Conservation (phyloP, 2,797 vertebrate species). For the Halcyon smyrnensis region DNA sequence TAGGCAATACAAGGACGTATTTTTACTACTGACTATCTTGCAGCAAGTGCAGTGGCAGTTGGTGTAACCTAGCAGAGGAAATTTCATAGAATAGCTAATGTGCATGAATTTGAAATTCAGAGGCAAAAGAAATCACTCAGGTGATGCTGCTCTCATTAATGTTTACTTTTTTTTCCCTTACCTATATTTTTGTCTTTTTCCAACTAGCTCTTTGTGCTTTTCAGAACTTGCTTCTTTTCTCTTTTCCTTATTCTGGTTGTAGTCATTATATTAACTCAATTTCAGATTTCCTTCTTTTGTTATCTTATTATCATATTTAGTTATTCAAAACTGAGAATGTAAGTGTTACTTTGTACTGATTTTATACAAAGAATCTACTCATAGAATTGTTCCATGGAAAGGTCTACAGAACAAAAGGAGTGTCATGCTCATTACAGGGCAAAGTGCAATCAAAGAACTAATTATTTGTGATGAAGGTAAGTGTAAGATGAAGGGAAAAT, state of each 20-base stretch:
- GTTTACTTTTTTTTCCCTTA: not conserved
- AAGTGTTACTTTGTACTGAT: slow-evolving; percentile 7
- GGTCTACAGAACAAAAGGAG: slow-evolving; percentile 50
- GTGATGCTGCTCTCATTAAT: not conserved
- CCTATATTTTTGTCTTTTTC: not conserved
- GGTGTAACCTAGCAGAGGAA: not conserved
- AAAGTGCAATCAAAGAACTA: slow-evolving; percentile 16
- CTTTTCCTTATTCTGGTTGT: slow-evolving; percentile 4
- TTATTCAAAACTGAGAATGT: slow-evolving; percentile 22
- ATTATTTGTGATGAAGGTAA: slow-evolving; percentile 18
- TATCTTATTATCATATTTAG: slow-evolving; percentile 53
- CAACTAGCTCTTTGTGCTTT: not conserved
- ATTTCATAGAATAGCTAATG: not conserved
- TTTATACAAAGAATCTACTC: slow-evolving; percentile 40
- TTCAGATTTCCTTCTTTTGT: slow-evolving; percentile 49
- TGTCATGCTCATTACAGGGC: slow-evolving; percentile 38
- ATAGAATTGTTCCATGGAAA: slow-evolving; percentile 1
- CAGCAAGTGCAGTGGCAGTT: not conserved
- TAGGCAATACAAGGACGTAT: not conserved
- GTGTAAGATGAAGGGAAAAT: not conserved
- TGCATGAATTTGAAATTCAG: not conserved
- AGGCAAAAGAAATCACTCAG: not conserved
- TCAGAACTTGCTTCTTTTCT: not conserved
- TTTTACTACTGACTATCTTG: not conserved
- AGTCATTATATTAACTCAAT: slow-evolving; percentile 17